Conservation (phyloP, 2,797 vertebrate species). For the Caiman crocodilus region DNA sequence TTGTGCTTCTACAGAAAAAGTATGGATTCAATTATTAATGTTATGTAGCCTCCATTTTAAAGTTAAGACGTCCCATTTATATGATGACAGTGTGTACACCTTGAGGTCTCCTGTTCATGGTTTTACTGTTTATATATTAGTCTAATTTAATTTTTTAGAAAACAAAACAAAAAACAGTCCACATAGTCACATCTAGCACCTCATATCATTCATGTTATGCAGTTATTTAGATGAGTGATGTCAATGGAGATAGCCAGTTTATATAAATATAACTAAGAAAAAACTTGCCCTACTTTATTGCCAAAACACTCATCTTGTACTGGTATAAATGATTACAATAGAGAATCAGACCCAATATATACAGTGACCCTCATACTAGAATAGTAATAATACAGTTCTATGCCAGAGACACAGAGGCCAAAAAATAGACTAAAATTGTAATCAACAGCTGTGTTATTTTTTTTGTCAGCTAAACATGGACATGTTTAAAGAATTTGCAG, state of each 20-base stretch:
- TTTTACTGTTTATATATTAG: not conserved
- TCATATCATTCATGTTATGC: not conserved
- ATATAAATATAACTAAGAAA: not conserved
- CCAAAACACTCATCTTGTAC: fast-evolving
- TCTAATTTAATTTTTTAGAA: not conserved
- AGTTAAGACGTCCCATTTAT: not conserved
- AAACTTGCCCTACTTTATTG: not conserved
- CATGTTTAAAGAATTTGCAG: not conserved
- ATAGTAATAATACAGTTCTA: not conserved
- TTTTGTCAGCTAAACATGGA: not conserved
- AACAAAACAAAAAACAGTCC: not conserved
- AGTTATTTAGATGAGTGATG: not conserved
- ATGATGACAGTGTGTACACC: not conserved
- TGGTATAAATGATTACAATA: not conserved
- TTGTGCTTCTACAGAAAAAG: not conserved
- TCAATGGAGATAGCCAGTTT: not conserved
- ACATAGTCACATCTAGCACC: not conserved
- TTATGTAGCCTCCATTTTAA: not conserved
- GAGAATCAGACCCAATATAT: not conserved
- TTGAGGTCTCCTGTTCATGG: not conserved
- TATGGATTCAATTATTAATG: not conserved
- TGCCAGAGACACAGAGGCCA: not conserved
- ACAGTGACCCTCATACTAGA: not conserved
- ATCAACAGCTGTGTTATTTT: not conserved
- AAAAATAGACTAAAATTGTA: not conserved